These are phyloP conservation scores for Bergia sp. DNA, from an alignment of 92 coral and sea anemone genomes.

Conservation along the genomic window DNA sequence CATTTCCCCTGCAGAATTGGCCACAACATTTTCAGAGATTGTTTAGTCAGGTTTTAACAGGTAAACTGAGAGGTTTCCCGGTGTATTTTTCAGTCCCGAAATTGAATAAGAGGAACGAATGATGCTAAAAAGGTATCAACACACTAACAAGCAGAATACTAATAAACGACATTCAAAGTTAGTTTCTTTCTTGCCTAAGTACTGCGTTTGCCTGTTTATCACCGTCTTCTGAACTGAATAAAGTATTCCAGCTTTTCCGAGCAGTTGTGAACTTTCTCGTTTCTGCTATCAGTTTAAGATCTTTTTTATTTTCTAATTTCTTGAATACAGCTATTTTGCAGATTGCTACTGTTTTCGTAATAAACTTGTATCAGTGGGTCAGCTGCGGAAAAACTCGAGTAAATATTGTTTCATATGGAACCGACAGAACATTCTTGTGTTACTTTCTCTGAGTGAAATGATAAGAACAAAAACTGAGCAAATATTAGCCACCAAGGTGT, in stretches of 20 bases:
- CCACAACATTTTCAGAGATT: too few species aligned
- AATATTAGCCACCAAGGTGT: not conserved
- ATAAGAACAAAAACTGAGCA: not conserved
- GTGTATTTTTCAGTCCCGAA: not conserved
- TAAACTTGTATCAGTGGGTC: not conserved
- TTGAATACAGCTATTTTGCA: not conserved
- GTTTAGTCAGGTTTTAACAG: not conserved
- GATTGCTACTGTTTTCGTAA: not conserved
- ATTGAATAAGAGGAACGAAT: not conserved
- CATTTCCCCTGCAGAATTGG: constrained; percentile 10
- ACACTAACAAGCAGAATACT: too few species aligned
- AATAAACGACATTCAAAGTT: not conserved
- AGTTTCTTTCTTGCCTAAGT: too few species aligned
- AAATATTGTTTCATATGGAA: constrained; percentile 10
- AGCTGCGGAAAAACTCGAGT: not conserved
- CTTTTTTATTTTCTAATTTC: too few species aligned
- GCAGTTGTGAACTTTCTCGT: not conserved
- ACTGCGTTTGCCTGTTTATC: too few species aligned
- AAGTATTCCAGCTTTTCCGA: too few species aligned
- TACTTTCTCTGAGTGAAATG: not conserved
- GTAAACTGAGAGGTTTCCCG: too few species aligned
- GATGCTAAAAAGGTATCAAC: not conserved
- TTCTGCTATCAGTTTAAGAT: too few species aligned
- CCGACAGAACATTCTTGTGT: not conserved
- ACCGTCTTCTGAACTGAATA: too few species aligned